phyloP scores from a whole-genome alignment of 92 coral and sea anemone species.

The Paragorgia papillata region DNA sequence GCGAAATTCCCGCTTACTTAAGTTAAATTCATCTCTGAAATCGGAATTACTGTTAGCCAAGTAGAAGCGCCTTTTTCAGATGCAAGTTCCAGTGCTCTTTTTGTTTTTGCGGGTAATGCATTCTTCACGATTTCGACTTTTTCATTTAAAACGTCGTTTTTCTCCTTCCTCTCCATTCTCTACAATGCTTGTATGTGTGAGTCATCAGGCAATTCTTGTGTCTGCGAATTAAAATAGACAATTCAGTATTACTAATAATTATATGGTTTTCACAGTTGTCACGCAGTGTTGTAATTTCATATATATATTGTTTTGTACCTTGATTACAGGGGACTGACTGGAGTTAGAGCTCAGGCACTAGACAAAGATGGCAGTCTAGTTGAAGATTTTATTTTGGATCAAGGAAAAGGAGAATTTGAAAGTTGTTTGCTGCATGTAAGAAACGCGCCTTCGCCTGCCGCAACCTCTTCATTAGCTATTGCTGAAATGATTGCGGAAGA shows the following conservation, averaged over 20 bases:
- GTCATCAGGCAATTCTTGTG: too few species aligned
- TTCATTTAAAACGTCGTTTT: neutral
- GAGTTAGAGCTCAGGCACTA: slow-evolving; percentile 98
- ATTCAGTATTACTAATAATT: neutral
- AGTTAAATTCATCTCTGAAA: slow-evolving; percentile 41
- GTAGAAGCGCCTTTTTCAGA: slow-evolving; percentile 43
- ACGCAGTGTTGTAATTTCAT: too few species aligned
- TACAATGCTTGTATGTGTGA: too few species aligned
- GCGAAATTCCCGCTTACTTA: slow-evolving; percentile 52
- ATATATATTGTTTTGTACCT: too few species aligned
- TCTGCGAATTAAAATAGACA: neutral
- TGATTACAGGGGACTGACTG: slow-evolving; percentile 73
- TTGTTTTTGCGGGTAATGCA: slow-evolving; percentile 24
- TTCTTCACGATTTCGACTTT: neutral
- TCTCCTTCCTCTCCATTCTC: too few species aligned
- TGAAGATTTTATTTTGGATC: slow-evolving; percentile 94
- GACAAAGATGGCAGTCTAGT: slow-evolving; percentile 89
- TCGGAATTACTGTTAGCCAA: slow-evolving; percentile 53
- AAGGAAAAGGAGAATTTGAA: slow-evolving; percentile 84
- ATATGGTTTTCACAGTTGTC: too few species aligned
- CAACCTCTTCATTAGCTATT: slow-evolving; percentile 92
- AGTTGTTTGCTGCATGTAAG: slow-evolving; percentile 89
- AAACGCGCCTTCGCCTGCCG: slow-evolving; percentile 98
- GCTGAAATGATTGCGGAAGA: slow-evolving; percentile 87
- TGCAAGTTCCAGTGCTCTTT: slow-evolving; percentile 34